Evolutionary conservation across 2,888 invertebrate genomes (phyloP).

Genomic region (Rhabditoides inermis): DNA sequence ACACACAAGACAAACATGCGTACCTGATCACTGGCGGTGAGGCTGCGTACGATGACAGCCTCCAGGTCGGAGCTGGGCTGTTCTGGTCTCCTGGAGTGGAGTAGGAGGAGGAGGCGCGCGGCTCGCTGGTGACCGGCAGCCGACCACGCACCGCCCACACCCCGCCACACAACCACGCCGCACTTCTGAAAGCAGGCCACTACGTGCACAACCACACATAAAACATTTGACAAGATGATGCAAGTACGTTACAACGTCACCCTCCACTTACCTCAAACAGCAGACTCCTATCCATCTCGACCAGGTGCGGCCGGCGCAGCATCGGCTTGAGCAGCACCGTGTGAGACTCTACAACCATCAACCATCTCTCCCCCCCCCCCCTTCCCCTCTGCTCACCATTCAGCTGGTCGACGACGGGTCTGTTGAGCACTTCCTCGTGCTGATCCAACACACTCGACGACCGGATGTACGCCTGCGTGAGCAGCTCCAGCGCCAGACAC

Average conservation of each 20-base stretch:
- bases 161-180: slow-evolving; percentile 26
- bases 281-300: slow-evolving; percentile 13
- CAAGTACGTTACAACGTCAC: too few relatives aligned
- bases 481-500: slow-evolving; percentile 1
- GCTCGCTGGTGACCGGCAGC: slow-evolving; percentile 23
- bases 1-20: slow-evolving; percentile 2
- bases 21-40: slow-evolving; percentile 33
- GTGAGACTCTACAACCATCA: too few relatives aligned
- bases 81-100: slow-evolving; percentile 66
- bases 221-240: too few relatives aligned
- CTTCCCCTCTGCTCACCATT: too few relatives aligned
- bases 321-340: slow-evolving; percentile 46
- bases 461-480: slow-evolving; percentile 3
- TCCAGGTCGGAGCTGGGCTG: slow-evolving; percentile 56
- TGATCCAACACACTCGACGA: slow-evolving; percentile 3
- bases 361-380: too few relatives aligned
- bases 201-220: too few relatives aligned
- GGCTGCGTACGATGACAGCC: slow-evolving; percentile 37
- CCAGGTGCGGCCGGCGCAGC: slow-evolving; percentile 21
- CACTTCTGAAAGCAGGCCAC: slow-evolving; percentile 23
- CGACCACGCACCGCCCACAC: slow-evolving; percentile 9
- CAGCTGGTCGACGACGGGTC: too few relatives aligned
- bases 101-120: slow-evolving; percentile 68
- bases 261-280: slow-evolving; percentile 17
- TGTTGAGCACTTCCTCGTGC: slow-evolving; percentile 5